Evolutionary conservation across 2,888 invertebrate species (phyloP), one percentile per base, ranked within the genome.

Genomic region (Rhaphigaster nebulosa): DNA sequence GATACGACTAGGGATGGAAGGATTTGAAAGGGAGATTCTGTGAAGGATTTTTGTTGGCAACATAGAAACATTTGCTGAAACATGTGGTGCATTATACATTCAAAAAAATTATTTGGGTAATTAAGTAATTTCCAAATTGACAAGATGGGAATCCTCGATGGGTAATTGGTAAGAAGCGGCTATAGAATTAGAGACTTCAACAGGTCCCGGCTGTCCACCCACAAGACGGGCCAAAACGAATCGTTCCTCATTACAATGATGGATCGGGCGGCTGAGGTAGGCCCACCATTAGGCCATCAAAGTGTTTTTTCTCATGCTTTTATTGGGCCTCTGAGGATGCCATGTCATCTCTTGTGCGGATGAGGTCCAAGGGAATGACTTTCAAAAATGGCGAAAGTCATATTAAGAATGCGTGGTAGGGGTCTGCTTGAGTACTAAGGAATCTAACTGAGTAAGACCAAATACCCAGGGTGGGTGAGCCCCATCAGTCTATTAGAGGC

Each of bases 171-270:
- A 84, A 84, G 45, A 84, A 45, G 84, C 45, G 84, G 45, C 50
- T 41, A 84, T 84, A 84, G 84, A 84, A 84, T 84, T 84, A 84
- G 84, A 84, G 26, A 76, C 45, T 15, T 84, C 84, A 84, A 84
- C 84, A 84, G 84, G 84, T 84, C 1, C 84, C n/a, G 41, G 45
- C 84, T 84, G 84, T 41, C 84, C 70, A 76, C 70, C 70, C 34
- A 76, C 20, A 38, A 23, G 70, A n/a, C 15, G 41, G n/a, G 41
- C 41, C 34, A 23, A 50, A 84, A 84, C n/a, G 84, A 84, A 84
- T 84, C 45, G 45, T 13, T 50, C n/a, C 84, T 50, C 84, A 84
- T 84, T 84, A 84, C 45, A 84, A 84, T 84, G 84, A 84, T 84
- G 84, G 84, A 84, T 84, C 26, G 84, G 15, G 20, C 6, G n/a